A percentile compares a stretch with the other conserved stretches of the same genome.
These are phyloP conservation scores for Piscicola geometra DNA, from an alignment of 2,888 invertebrate genomes.

Conservation along the genomic window DNA sequence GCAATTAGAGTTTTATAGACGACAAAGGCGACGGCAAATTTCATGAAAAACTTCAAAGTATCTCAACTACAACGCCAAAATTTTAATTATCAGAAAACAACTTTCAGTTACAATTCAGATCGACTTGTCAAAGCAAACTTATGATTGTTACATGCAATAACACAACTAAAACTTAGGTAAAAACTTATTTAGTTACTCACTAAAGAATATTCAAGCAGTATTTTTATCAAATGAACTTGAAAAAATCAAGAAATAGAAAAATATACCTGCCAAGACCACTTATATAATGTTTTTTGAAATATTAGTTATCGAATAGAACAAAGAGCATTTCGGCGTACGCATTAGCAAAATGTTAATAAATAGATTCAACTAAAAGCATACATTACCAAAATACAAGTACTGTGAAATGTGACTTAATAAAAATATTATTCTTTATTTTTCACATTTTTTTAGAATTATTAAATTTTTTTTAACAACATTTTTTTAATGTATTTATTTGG, in stretches of 20 bases:
- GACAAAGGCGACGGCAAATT: not conserved
- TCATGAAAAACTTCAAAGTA: constrained; percentile 7
- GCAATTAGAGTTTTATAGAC: not conserved
- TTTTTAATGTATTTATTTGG: no score
- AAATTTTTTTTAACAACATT: no score
- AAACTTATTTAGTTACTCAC: not conserved
- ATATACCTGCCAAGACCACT: constrained; percentile 8
- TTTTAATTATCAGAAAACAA: not conserved
- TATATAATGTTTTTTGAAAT: not conserved
- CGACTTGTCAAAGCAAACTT: not conserved
- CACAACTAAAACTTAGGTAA: constrained; percentile 9
- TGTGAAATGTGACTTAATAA: not conserved
- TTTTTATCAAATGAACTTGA: not conserved
- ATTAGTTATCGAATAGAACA: not conserved
- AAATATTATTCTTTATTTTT: not conserved
- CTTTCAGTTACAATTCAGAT: constrained; percentile 1
- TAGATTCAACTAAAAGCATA: constrained; percentile 1
- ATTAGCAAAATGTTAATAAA: constrained; percentile 5
- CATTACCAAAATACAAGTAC: no score
- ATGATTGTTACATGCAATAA: not conserved
- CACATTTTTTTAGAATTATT: not conserved
- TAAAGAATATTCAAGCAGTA: not conserved
- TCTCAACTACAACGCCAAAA: not conserved
- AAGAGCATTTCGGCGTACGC: not conserved
- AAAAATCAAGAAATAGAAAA: constrained; percentile 11